Base-by-base conservation (phyloP, 2,113 vertebrate species). In the Pampusana beccarii region DNA sequence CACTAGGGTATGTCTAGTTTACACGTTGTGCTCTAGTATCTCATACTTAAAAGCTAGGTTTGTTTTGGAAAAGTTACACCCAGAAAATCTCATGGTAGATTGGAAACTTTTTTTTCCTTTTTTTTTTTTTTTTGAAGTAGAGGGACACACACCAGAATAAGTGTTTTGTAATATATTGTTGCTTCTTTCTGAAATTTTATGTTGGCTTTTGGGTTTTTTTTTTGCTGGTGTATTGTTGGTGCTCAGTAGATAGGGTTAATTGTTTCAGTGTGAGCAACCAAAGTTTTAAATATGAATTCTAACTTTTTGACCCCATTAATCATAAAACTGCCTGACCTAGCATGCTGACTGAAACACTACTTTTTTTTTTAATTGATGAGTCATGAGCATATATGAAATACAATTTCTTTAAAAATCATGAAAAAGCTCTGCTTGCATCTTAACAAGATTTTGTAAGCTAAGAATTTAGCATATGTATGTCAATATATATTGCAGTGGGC, bases 251-350 rank as follows among this genome's bases (percentile, higher is more conserved):
- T 78, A 90, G 91, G 72, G 79, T 93, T 94, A 95, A 93, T 88
- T 88, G 36, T 81, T 92, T 86, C 57, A 62, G 16, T 72, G 48
- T 80, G 87, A 92, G 66, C 53, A 95, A 23, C 24, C 2, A 1
- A 28, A 28, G 36, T 91, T 93, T 93, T 61, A 72, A 96, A 70
- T 67, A 53, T 24, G 48, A 88, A 70, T 95, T 89, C 34, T 87
- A 85, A 90, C 80, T 86, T 95, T 78, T 64, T 93, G 86, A 79
- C 67, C 77, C 70, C 44, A 46, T 90, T 96, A 93, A 93, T 94
- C 81, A 81, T 75, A 89, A 48, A 91, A 66, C 50, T 87, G 83
- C 71, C 77, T 93, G 70, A 80, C 74, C 69, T 88, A 20, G 92
- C 64, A 86, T 83, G 31, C 58, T 92, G 77, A 93, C 58, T 94